Conservation (phyloP, 2,888 invertebrate genomes). For the Ophion obscuratus region DNA sequence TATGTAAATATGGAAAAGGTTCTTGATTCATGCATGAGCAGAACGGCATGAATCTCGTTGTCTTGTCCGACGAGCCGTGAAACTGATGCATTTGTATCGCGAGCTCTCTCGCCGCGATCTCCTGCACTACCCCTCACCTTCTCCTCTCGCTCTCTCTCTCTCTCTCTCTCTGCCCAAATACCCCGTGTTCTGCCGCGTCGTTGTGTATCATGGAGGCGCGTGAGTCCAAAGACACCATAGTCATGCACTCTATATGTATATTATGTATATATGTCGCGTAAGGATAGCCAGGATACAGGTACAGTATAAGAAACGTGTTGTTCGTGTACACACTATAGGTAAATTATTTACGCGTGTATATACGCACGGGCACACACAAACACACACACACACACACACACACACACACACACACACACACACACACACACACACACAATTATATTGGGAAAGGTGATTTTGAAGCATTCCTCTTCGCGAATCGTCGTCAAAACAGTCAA, state of each 20-base stretch:
- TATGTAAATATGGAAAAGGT: constrained; percentile 83
- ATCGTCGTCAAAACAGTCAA: too few relatives aligned
- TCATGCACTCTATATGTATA: constrained; percentile 15
- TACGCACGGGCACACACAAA: neutral
- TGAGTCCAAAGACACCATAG: neutral
- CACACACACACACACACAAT: too few relatives aligned
- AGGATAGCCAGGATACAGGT: constrained; percentile 31
- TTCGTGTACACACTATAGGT: constrained; percentile 36
- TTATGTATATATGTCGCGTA: constrained; percentile 42
- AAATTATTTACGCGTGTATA: neutral
- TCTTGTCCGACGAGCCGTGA: constrained; percentile 83
- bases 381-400: too few relatives aligned
- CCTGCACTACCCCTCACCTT: constrained; percentile 50
- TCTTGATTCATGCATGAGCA: constrained; percentile 82
- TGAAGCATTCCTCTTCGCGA: too few relatives aligned
- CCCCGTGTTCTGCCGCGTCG: constrained; percentile 15
- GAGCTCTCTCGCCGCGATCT: constrained; percentile 68
- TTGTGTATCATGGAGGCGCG: constrained; percentile 16
- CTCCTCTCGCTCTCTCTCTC: neutral
- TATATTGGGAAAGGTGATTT: neutral
- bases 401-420: too few relatives aligned
- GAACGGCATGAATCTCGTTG: constrained; percentile 80
- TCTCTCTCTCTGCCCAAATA: neutral
- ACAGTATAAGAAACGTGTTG: constrained; percentile 45
- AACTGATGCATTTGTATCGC: constrained; percentile 83